Percentiles rank a stretch among this genome's conserved stretches.
Conservation (phyloP, 2,797 vertebrate species). For the Heliangelus exortis region DNA sequence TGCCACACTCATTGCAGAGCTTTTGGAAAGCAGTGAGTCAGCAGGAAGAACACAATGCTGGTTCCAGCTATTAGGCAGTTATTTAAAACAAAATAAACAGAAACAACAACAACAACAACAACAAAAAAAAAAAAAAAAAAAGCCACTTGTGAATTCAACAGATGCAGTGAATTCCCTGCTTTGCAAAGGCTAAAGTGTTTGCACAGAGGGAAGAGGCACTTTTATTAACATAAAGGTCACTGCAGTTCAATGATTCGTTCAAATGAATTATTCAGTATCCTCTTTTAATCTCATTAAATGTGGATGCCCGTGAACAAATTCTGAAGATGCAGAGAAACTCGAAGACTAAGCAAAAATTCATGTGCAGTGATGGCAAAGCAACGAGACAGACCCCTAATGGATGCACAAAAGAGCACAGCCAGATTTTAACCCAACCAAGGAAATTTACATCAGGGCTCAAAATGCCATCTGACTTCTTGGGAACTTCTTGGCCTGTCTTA, state of each 20-base stretch:
- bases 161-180: conserved; percentile 55
- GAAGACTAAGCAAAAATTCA: neutral
- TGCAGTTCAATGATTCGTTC: neutral
- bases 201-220: conserved; percentile 37
- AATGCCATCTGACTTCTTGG: neutral
- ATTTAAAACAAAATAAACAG: conserved; percentile 64
- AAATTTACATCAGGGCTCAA: neutral
- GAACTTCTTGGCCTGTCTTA: neutral
- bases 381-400: neutral
- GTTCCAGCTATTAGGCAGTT: conserved; percentile 63
- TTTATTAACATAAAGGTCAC: conserved; percentile 57
- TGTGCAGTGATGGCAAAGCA: neutral
- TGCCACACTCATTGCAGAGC: conserved; percentile 25
- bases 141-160: conserved; percentile 52
- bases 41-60: conserved; percentile 46
- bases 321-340: neutral
- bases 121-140: neutral
- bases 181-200: conserved; percentile 44
- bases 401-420: neutral
- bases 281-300: conserved; percentile 24
- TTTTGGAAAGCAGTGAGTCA: conserved; percentile 68
- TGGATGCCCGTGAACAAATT: conserved; percentile 26
- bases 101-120: neutral
- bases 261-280: conserved; percentile 60
- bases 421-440: neutral